Evolutionary conservation across 2,113 vertebrate genomes (phyloP).

Genomic region (Barnardius zonarius): DNA sequence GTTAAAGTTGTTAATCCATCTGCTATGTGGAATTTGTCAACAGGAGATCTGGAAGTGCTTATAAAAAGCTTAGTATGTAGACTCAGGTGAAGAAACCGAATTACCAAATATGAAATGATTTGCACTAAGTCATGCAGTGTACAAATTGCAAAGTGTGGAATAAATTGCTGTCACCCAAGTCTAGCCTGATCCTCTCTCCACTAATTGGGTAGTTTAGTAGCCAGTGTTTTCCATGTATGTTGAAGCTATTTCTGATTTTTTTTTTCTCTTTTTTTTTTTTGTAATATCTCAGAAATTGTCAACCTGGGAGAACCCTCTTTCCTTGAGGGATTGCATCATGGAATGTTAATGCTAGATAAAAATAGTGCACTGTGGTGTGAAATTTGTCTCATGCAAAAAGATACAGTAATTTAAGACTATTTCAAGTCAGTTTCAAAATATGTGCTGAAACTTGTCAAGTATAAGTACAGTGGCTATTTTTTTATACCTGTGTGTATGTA

Average conservation of each 20-base stretch:
- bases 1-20: not conserved
- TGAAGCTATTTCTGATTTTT: not conserved
- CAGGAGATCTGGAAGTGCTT: not conserved
- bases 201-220: not conserved
- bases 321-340: not conserved
- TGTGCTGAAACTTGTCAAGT: not conserved
- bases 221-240: not conserved
- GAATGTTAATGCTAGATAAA: constrained; percentile 36
- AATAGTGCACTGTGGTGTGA: constrained; percentile 4
- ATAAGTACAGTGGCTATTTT: not conserved
- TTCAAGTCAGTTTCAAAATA: constrained; percentile 7
- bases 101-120: not conserved
- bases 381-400: not conserved
- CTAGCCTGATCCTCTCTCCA: not conserved
- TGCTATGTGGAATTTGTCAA: not conserved
- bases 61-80: not conserved
- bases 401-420: not conserved
- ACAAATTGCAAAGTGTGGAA: not conserved
- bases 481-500: not conserved
- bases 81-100: not conserved
- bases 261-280: not conserved
- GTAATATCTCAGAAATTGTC: not conserved
- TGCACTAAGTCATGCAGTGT: not conserved
- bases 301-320: not conserved
- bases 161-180: not conserved